These are phyloP conservation scores for Apotomis betuletana DNA, from an alignment of 2,888 invertebrate genomes.

Conservation along the genomic window DNA sequence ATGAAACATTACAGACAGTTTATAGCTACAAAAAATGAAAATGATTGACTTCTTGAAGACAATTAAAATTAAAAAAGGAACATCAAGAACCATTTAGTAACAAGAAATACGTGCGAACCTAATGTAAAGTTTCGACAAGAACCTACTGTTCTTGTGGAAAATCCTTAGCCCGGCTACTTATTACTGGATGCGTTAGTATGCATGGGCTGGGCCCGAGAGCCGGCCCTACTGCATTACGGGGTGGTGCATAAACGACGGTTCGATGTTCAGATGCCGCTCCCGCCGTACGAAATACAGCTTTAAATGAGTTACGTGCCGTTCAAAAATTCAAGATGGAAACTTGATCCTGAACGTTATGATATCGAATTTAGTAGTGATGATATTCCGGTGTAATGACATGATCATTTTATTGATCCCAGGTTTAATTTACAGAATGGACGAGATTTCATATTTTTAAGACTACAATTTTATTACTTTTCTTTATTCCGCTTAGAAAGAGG, in stretches of 20 bases:
- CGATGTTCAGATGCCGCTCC: slow-evolving; percentile 64
- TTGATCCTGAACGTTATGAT: slow-evolving; percentile 19
- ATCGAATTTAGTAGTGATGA: slow-evolving; percentile 4
- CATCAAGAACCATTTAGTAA: no score
- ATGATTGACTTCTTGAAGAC: no score
- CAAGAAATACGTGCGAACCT: background rate
- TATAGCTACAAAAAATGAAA: no score
- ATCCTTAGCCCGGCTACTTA: slow-evolving; percentile 64
- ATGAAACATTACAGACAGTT: no score
- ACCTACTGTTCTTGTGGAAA: slow-evolving; percentile 46
- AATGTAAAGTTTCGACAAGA: slow-evolving; percentile 52
- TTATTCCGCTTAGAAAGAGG: no score
- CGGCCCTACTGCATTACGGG: slow-evolving; percentile 66
- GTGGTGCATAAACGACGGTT: slow-evolving; percentile 68
- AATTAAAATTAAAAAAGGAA: no score
- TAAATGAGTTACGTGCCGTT: slow-evolving; percentile 39
- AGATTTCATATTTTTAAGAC: no score
- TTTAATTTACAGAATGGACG: no score
- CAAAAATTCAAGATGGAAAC: slow-evolving; percentile 26
- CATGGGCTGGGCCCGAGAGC: slow-evolving; percentile 76
- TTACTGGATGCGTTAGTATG: slow-evolving; percentile 79
- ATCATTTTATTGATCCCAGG: no score
- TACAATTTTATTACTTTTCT: no score
- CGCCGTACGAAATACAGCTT: slow-evolving; percentile 28
- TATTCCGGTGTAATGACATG: background rate